Percentiles rank a stretch among this genome's conserved stretches.
Conservation (phyloP, 2,797 vertebrate species). For the Danio albolineatus region DNA sequence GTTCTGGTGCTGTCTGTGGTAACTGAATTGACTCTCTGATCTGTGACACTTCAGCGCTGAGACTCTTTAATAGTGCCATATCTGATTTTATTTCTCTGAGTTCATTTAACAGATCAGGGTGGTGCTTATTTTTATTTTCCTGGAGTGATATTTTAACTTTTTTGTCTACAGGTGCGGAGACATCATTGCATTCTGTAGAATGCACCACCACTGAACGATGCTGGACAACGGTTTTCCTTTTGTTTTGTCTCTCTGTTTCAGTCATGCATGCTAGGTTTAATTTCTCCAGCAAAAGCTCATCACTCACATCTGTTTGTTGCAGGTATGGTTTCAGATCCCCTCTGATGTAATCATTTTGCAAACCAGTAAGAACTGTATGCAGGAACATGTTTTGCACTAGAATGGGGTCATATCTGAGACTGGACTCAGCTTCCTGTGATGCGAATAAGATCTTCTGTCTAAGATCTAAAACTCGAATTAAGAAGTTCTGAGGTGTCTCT, state of each 20-base stretch:
- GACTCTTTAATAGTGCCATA: neutral
- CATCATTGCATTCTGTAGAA: neutral
- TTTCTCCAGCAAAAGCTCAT: neutral
- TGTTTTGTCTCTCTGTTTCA: neutral
- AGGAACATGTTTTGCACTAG: neutral
- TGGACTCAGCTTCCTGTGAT: neutral
- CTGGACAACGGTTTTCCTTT: neutral
- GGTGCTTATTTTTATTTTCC: neutral
- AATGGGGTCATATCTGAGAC: neutral
- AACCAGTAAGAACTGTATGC: neutral
- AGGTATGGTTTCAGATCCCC: neutral
- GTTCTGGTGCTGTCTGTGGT: neutral
- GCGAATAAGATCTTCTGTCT: neutral
- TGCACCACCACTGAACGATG: neutral
- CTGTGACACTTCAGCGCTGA: constrained; percentile 7
- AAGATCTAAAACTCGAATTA: neutral
- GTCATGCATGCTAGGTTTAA: neutral
- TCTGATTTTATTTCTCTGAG: neutral
- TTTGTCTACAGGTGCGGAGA: neutral
- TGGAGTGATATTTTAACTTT: neutral
- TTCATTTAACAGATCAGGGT: neutral
- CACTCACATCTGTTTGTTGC: neutral
- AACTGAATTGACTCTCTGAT: neutral
- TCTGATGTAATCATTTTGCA: neutral
- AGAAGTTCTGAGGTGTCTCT: neutral